phyloP scores from a whole-genome alignment of 2,797 vertebrate genomes.

The Valencia hispanica region DNA sequence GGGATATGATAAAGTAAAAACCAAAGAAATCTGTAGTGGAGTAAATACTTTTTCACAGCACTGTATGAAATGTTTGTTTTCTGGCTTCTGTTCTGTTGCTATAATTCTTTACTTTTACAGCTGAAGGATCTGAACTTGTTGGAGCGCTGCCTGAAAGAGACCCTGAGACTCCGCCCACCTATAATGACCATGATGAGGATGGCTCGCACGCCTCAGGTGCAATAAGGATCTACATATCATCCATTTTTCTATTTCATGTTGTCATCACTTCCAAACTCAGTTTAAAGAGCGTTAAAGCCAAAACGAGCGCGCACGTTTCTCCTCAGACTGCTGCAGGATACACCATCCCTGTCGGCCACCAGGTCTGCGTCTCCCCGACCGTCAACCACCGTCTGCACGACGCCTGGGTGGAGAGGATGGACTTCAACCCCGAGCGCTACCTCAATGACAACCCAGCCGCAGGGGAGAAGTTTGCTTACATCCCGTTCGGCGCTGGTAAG shows the following conservation, averaged over 20 bases:
- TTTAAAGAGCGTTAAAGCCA: no score
- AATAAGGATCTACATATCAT: background rate
- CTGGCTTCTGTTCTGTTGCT: no score
- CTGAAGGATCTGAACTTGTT: slow-evolving; percentile 91
- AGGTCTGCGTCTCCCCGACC: slow-evolving; percentile 97
- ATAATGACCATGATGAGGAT: slow-evolving; percentile 99
- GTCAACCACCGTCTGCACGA: slow-evolving; percentile 95
- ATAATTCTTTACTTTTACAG: slow-evolving; percentile 64
- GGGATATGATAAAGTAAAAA: no score
- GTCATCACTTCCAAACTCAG: background rate
- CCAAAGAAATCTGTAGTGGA: no score
- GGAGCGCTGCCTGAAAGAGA: slow-evolving; percentile 95
- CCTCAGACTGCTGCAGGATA: slow-evolving; percentile 88
- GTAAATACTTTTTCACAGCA: no score
- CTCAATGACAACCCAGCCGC: slow-evolving; percentile 88
- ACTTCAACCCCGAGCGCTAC: slow-evolving; percentile 92
- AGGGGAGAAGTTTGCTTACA: slow-evolving; percentile 92
- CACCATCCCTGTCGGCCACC: slow-evolving; percentile 93
- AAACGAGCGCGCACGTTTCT: background rate
- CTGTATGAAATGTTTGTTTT: background rate
- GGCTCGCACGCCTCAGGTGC: slow-evolving; percentile 90
- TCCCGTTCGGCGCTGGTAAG: slow-evolving; percentile 97
- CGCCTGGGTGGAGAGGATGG: slow-evolving; percentile 86
- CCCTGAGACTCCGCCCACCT: slow-evolving; percentile 92
- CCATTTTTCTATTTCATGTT: background rate